Conservation (phyloP, 2,797 vertebrate genomes). For the Typhlichthys eigenmanni region DNA sequence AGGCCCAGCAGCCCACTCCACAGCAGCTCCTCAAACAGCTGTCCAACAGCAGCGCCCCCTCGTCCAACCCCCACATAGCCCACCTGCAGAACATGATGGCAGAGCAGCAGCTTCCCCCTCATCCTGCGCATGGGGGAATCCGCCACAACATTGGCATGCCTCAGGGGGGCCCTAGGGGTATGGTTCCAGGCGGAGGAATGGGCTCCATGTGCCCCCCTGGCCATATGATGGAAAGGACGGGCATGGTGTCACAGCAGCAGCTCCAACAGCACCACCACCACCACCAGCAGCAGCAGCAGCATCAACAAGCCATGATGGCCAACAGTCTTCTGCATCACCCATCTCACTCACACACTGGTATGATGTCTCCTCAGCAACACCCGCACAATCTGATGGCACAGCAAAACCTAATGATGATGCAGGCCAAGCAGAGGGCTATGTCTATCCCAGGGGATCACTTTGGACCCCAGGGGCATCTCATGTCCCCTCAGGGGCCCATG, state of each 20-base stretch:
- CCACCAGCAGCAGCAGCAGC: constrained; percentile 70
- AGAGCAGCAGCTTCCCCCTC: constrained; percentile 84
- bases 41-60: constrained; percentile 72
- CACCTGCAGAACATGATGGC: constrained; percentile 99
- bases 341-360: constrained; percentile 76
- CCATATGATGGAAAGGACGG: constrained; percentile 95
- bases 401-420: constrained; percentile 98
- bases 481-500: constrained; percentile 91
- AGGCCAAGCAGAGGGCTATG: constrained; percentile 91
- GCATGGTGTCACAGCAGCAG: constrained; percentile 85
- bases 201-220: constrained; percentile 88
- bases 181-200: constrained; percentile 74
- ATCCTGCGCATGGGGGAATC: constrained; percentile 74
- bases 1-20: constrained; percentile 69
- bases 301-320: constrained; percentile 84
- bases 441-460: constrained; percentile 90
- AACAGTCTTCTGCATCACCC: constrained; percentile 83
- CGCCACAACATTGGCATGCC: constrained; percentile 81
- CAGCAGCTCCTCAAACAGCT: constrained; percentile 94
- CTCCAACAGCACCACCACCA: constrained; percentile 73
- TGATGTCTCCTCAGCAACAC: constrained; percentile 86
- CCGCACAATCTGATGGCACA: constrained; percentile 93
- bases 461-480: constrained; percentile 85
- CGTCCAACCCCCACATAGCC: constrained; percentile 87
- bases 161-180: constrained; percentile 67